Evolutionary conservation across 2,113 vertebrate species (phyloP).

Genomic region (Danionella cerebrum): DNA sequence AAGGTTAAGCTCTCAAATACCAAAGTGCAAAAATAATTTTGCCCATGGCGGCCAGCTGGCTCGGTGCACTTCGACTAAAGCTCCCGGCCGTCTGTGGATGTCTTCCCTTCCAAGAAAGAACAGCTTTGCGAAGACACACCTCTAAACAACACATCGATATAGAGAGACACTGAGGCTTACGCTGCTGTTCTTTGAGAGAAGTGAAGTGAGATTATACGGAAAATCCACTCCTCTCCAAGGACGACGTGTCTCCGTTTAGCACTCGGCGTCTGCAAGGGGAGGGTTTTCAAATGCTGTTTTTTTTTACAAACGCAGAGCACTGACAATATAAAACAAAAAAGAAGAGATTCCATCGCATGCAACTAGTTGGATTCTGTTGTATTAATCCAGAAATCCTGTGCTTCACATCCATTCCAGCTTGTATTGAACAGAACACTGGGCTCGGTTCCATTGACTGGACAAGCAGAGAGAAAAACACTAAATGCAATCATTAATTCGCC

Average conservation of each 20-base stretch:
- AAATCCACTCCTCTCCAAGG: neutral
- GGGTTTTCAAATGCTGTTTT: too few species aligned
- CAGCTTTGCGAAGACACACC: conserved; percentile 6
- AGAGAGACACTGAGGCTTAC: conserved; percentile 7
- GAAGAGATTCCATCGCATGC: too few species aligned
- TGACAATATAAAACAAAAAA: too few species aligned
- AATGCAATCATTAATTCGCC: too few species aligned
- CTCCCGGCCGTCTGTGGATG: neutral
- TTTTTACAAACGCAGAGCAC: too few species aligned
- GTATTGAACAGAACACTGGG: too few species aligned
- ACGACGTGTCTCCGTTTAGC: neutral
- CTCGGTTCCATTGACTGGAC: too few species aligned
- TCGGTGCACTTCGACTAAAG: conserved; percentile 3
- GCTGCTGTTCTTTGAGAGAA: conserved; percentile 26
- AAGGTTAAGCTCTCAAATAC: conserved; percentile 16
- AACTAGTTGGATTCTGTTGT: too few species aligned
- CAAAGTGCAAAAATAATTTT: conserved; percentile 14
- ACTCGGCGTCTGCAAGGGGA: neutral
- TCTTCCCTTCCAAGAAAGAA: conserved; percentile 13
- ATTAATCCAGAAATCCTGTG: too few species aligned
- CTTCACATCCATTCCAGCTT: too few species aligned
- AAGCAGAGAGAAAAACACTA: too few species aligned
- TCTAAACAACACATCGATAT: conserved; percentile 42
- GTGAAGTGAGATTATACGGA: conserved; percentile 26
- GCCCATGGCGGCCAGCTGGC: conserved; percentile 12